These are phyloP conservation scores for Mantis religiosa DNA, from an alignment of 2,888 invertebrate species.

Conservation along the genomic window DNA sequence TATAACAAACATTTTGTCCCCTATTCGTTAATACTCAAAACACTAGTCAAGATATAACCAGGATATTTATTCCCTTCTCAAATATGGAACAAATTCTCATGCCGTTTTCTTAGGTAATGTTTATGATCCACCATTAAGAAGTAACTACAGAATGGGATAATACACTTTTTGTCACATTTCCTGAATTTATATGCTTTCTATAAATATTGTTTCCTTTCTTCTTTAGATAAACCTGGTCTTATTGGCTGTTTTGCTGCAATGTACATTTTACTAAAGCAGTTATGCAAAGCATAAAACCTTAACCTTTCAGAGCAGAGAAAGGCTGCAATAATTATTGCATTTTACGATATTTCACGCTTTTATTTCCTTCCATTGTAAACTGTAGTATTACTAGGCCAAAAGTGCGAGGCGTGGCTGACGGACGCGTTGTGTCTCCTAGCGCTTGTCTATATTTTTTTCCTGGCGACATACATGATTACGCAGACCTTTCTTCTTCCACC, in stretches of 20 bases:
- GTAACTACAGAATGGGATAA: too few species aligned
- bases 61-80: too few species aligned
- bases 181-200: too few species aligned
- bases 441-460: constrained; percentile 5
- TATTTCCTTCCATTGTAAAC: constrained; percentile 1
- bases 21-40: too few species aligned
- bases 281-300: neutral
- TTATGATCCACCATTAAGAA: too few species aligned
- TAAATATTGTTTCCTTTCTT: too few species aligned
- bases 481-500: neutral
- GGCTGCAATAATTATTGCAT: neutral
- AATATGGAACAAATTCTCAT: too few species aligned
- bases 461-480: constrained; percentile 4
- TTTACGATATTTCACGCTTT: neutral
- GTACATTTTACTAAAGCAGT: neutral
- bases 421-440: neutral
- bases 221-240: neutral
- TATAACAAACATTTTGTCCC: too few species aligned
- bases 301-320: neutral
- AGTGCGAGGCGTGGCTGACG: neutral
- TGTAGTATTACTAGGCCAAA: constrained; percentile 2
- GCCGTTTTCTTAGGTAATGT: too few species aligned
- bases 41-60: too few species aligned
- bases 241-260: neutral
- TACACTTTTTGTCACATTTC: too few species aligned